These are phyloP conservation scores for Syngnathus typhle DNA, from an alignment of 2,113 vertebrate species.

Conservation along the genomic window DNA sequence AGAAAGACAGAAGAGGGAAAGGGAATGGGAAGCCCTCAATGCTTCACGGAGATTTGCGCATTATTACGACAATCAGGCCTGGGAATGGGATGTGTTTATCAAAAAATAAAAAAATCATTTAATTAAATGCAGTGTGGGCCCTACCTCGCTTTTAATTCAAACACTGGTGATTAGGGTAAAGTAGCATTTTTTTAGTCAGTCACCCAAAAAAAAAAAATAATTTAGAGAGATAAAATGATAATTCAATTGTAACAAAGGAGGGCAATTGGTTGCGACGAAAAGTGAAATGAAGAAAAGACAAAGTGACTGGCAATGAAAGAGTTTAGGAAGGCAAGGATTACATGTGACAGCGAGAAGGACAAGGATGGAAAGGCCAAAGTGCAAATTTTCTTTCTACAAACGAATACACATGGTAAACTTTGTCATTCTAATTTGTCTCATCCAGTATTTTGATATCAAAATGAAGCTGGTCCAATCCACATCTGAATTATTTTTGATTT, in stretches of 20 bases:
- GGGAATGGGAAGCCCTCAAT: conserved; percentile 28
- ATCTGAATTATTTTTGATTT: neutral
- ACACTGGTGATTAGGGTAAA: too few species aligned
- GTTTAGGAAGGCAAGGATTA: conserved; percentile 22
- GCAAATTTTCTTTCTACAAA: conserved; percentile 42
- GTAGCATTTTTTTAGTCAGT: conserved; percentile 6
- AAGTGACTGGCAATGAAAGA: conserved; percentile 52
- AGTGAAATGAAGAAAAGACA: conserved; percentile 18
- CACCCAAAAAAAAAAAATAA: conserved; percentile 33
- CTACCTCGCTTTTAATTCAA: conserved; percentile 3
- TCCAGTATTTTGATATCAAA: conserved; percentile 28
- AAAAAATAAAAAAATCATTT: too few species aligned
- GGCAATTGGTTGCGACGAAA: conserved; percentile 11
- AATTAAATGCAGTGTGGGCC: conserved; percentile 18
- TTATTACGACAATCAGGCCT: conserved; percentile 16
- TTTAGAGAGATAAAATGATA: conserved; percentile 10
- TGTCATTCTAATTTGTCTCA: conserved; percentile 27
- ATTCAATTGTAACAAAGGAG: conserved; percentile 11
- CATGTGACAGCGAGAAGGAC: conserved; percentile 29
- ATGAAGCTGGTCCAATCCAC: conserved; percentile 24
- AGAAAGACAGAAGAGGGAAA: conserved; percentile 1
- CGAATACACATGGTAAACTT: conserved; percentile 27
- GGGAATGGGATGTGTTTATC: neutral
- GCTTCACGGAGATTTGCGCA: conserved; percentile 25
- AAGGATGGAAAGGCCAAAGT: conserved; percentile 47